Evolutionary conservation across 2,113 vertebrate species (phyloP), one percentile per base, ranked within the genome.

Genomic region (Cichladusa arquata): DNA sequence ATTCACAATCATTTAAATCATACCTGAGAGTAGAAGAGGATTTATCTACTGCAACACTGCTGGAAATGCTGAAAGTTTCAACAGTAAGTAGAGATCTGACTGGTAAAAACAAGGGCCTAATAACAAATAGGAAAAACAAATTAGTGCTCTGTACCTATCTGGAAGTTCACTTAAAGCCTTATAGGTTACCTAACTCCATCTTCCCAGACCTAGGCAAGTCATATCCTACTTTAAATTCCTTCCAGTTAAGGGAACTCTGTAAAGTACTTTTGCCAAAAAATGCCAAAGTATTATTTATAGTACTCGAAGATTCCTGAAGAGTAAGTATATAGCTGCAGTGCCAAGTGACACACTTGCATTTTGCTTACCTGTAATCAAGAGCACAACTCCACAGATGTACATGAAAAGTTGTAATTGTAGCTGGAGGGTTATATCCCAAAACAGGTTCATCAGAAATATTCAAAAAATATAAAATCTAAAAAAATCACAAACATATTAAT

Each of bases 311-410:
- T 66, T 85, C 24, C 28, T 66, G 31, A 82, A 76, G 24, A 62
- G 26, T 33, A 73, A 73, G 36, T 48, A 80, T 1, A 44, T 9
- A 82, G 62, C 19, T 77, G 44, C 31, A 87, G 45, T 36, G 44
- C 11, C 66, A 45, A 45, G 23, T 45, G 40, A 58, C 47, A 51
- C 7, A 77, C 3, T 86, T 70, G 23, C 12, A 66, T 96, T 90
- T 71, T 77, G 96, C 71, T 95, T 90, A 99, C 99, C 99, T 98
- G 96, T 99, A 99, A 97, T 99, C 99, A 50, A 99, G 97, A 29
- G 99, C 99, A 97, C 99, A 99, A 97, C 99, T 99, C 99, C 99
- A 99, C 29, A 99, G 98, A 97, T 99, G 99, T 34, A 99, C 96
- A 64, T 99, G 99, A 29, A 99, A 98, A 20, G 99, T 99, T 72